Evolutionary conservation across 2,888 invertebrate genomes (phyloP).

Genomic region (Athetis lepigone): DNA sequence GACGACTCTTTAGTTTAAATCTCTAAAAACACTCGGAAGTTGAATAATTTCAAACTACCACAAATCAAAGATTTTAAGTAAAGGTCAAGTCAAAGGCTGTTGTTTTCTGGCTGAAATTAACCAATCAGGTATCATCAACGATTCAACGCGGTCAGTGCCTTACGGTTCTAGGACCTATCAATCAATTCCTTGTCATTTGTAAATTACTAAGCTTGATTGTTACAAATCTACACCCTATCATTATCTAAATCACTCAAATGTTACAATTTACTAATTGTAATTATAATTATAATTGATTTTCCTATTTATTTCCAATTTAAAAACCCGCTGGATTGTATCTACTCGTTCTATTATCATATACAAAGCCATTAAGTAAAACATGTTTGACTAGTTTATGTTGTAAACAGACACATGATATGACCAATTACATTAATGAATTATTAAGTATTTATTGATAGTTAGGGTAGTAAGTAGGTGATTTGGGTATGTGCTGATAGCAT

Average conservation of each 20-base stretch:
- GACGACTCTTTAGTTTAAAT: no score
- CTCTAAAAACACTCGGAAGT: no score
- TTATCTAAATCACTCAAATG: background rate
- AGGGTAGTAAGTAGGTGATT: no score
- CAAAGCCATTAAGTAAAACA: constrained; percentile 4
- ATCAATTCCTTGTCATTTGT: background rate
- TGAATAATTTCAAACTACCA: no score
- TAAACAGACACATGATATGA: background rate
- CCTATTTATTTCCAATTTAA: constrained; percentile 15
- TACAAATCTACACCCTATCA: background rate
- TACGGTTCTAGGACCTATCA: background rate
- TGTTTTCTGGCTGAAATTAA: background rate
- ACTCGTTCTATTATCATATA: background rate
- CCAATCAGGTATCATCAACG: background rate
- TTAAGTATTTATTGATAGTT: background rate
- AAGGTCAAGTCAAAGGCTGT: background rate
- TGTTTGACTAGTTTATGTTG: background rate
- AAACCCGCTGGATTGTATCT: background rate
- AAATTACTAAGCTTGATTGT: background rate
- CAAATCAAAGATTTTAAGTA: no score
- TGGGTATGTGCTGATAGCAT: no score
- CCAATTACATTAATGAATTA: background rate
- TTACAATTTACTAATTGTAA: background rate
- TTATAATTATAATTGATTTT: background rate
- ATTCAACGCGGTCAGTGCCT: background rate